A percentile compares a stretch with the other conserved stretches of the same genome.
Conservation (phyloP, 2,888 invertebrate species). For the Eupithecia abbreviata region DNA sequence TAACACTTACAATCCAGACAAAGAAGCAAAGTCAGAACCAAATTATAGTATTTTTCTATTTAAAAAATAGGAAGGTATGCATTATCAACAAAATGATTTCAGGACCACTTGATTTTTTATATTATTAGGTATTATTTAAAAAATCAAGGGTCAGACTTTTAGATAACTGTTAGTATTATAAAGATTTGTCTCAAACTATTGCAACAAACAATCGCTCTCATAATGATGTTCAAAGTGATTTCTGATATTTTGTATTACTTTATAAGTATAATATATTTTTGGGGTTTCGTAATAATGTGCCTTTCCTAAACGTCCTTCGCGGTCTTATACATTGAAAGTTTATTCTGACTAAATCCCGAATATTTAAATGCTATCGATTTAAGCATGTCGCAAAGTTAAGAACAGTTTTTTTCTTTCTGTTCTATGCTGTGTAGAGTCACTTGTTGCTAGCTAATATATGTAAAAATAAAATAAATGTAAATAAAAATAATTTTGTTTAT, state of each 20-base stretch:
- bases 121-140: background rate
- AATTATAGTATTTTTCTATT: background rate
- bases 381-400: too few species aligned
- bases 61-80: background rate
- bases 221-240: background rate
- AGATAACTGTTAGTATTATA: slow-evolving; percentile 10
- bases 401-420: too few species aligned
- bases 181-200: background rate
- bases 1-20: background rate
- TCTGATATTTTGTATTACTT: background rate
- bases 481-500: too few species aligned
- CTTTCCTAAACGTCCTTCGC: background rate
- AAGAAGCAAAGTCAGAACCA: background rate
- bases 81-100: background rate
- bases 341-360: too few species aligned
- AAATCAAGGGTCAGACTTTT: background rate
- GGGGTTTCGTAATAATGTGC: too few species aligned
- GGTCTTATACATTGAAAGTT: background rate
- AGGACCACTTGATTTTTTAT: too few species aligned
- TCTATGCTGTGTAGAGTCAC: too few species aligned
- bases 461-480: too few species aligned
- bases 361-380: too few species aligned
- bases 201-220: background rate
- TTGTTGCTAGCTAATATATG: too few species aligned
- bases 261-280: too few species aligned